Base-by-base conservation (phyloP, 1,140 invertebrate genomes). In the Euura saliciscinereae region DNA sequence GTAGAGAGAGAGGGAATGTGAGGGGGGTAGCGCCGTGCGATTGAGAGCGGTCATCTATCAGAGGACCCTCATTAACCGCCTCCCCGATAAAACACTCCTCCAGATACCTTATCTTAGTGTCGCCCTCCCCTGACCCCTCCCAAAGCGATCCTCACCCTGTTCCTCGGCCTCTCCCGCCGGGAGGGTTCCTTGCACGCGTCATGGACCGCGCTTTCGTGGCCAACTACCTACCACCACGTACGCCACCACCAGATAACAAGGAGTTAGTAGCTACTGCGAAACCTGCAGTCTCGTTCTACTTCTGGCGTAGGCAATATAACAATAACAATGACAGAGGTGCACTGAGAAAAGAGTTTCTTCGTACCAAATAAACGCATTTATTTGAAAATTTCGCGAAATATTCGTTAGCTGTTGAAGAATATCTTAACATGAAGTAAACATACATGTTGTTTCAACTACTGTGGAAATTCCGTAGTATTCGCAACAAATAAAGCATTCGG, bases 31-130 rank as follows among this genome's bases (percentile, higher is more conserved):
- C 68, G 6, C 45, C 45, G 44, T 44, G 46, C 44, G 68, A 72
- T 78, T 69, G 70, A 77, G 68, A 72, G 65, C 44, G 44, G 75
- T 73, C 76, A 78, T 81, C 78, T 74, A 79, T 82, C 79, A 80
- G 75, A 42, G 74, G 71, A 82, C 77, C 77, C 73, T 82, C 78
- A 78, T 83, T 83, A 82, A 81, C 76, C 71, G 73, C 70, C 66
- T 65, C 59, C 74, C 72, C 78, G 79, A 80, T 82, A 81, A 79
- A 81, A 69, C 71, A 73, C 77, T 73, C 76, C 75, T 68, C 76
- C 74, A 75, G 78, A 81, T 81, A 79, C 77, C 79, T 83, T 83
- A 82, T 82, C 79, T 77, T 68, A 64, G 69, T 71, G 66, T 46
- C 69, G 66, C 66, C 8, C 66, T 66, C 46, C 42, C 45, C 66